Percentiles rank a stretch among this genome's conserved stretches.
These are phyloP conservation scores for Willowsia nigromaculata DNA, from an alignment of 2,888 invertebrate species.

Conservation along the genomic window DNA sequence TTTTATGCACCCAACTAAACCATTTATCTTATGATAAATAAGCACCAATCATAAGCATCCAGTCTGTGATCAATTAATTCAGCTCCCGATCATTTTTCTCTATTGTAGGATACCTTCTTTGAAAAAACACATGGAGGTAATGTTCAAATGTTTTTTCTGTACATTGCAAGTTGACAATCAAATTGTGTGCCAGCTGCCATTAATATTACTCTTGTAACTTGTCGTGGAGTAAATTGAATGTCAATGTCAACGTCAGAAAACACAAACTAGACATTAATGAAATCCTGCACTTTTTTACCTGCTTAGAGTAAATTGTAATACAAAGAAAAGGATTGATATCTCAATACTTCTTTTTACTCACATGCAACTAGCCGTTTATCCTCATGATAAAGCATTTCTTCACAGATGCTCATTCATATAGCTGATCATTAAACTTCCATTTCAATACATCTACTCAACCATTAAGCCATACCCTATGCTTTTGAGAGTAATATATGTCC, in stretches of 20 bases:
- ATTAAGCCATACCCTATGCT: neutral
- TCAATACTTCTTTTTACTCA: conserved; percentile 1
- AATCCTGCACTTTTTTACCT: neutral
- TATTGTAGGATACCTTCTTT: neutral
- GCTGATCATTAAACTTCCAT: neutral
- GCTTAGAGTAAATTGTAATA: conserved; percentile 15
- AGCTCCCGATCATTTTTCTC: no score
- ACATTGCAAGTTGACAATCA: conserved; percentile 36
- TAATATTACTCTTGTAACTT: conserved; percentile 68
- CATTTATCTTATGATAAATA: no score
- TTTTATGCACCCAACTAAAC: no score
- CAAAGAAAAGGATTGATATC: neutral
- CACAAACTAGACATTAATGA: conserved; percentile 56
- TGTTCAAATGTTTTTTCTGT: neutral
- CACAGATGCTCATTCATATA: conserved; percentile 15
- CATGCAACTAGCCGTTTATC: no score
- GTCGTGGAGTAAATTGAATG: conserved; percentile 66
- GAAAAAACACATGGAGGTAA: neutral
- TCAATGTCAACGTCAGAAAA: conserved; percentile 70
- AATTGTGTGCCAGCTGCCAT: conserved; percentile 62
- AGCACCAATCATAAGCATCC: no score
- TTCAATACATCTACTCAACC: neutral
- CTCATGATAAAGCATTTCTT: no score
- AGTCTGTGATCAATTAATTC: no score
- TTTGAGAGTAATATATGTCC: conserved; percentile 33